Evolutionary conservation across 2,113 vertebrate genomes (phyloP).

Genomic region (Chloropsis hardwickii): DNA sequence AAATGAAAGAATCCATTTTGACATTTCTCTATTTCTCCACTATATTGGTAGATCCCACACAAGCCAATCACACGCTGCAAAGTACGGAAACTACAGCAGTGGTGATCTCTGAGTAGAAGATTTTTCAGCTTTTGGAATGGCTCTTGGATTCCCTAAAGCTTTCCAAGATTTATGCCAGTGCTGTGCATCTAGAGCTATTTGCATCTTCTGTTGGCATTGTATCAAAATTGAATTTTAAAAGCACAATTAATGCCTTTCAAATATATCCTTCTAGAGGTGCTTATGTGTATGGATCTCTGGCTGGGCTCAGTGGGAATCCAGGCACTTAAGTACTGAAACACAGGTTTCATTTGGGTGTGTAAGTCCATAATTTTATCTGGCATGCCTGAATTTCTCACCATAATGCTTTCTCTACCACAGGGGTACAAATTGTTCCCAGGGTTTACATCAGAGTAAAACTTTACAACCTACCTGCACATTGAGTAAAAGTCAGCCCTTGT

Average conservation of each 20-base stretch:
- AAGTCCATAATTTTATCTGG: neutral
- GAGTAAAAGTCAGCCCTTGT: neutral
- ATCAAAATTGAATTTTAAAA: neutral
- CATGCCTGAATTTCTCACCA: neutral
- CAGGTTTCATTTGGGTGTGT: neutral
- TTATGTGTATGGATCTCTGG: neutral
- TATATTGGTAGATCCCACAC: neutral
- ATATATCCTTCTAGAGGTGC: neutral
- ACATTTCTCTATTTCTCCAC: constrained; percentile 54
- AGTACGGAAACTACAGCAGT: neutral
- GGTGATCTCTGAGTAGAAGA: neutral
- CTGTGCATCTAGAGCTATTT: neutral
- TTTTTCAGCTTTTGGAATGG: neutral
- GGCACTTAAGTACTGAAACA: neutral
- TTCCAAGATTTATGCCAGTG: neutral
- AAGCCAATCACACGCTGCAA: constrained; percentile 4
- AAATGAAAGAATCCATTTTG: constrained; percentile 66
- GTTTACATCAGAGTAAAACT: neutral
- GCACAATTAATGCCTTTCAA: neutral
- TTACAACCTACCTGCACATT: neutral
- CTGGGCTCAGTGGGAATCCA: neutral
- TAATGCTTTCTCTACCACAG: neutral
- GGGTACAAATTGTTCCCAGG: neutral
- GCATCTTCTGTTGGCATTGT: neutral
- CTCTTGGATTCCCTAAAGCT: neutral